Evolutionary conservation across 2,888 invertebrate genomes (phyloP).

Genomic region (Ypsolopha scabrella): DNA sequence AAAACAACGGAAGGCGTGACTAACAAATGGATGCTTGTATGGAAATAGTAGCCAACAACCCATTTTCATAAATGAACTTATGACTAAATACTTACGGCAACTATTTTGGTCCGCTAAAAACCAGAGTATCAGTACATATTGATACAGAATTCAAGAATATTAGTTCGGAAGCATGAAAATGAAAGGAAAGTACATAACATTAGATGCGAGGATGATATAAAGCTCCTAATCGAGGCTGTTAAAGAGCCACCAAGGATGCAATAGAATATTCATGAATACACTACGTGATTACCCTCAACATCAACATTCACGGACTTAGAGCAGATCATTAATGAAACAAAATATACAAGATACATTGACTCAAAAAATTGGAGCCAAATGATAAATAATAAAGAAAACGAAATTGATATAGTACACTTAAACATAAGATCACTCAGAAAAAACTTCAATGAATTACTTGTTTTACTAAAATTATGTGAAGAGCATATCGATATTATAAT

Average conservation of each 20-base stretch:
- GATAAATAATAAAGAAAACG: not conserved
- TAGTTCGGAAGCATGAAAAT: constrained; percentile 8
- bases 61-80: constrained; percentile 4
- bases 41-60: not conserved
- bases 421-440: not conserved
- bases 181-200: constrained; percentile 9
- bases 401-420: not conserved
- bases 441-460: not conserved
- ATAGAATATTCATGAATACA: not conserved
- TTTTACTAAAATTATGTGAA: not conserved
- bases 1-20: not conserved
- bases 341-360: not conserved
- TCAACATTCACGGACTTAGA: not conserved
- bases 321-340: not conserved
- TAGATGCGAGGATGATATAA: not conserved
- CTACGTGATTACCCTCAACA: not conserved
- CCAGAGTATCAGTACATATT: constrained; percentile 7
- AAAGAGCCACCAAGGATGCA: not conserved
- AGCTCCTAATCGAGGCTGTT: not conserved
- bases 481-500: not conserved
- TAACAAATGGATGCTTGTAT: constrained; percentile 1
- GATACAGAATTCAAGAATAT: constrained; percentile 8
- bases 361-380: not conserved
- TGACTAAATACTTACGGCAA: not conserved
- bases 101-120: constrained; percentile 2